These are phyloP conservation scores for Patagioenas fasciata DNA, from an alignment of 2,113 vertebrate genomes.

Conservation along the genomic window DNA sequence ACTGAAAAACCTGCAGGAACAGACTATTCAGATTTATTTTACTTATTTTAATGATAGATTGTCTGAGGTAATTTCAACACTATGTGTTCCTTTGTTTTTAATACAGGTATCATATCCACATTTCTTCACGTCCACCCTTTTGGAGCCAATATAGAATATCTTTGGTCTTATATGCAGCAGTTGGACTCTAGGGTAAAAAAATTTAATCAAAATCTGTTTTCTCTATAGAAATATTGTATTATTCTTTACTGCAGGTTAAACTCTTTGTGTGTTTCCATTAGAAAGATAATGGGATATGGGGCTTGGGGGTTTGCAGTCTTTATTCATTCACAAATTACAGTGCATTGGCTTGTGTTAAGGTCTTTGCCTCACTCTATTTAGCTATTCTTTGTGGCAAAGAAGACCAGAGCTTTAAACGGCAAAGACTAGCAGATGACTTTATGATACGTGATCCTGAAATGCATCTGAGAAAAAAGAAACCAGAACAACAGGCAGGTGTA, in stretches of 20 bases:
- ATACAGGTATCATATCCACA: conserved; percentile 91
- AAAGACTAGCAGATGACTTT: background rate
- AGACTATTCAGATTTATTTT: background rate
- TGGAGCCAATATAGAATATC: conserved; percentile 95
- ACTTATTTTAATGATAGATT: background rate
- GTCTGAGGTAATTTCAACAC: background rate
- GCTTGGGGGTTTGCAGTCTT: background rate
- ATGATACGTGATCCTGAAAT: background rate
- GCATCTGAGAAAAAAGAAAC: background rate
- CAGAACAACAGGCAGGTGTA: background rate
- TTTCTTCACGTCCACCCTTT: conserved; percentile 98
- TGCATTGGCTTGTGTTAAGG: background rate
- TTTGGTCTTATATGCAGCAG: conserved; percentile 96
- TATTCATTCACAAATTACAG: conserved; percentile 21
- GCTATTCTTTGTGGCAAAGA: conserved; percentile 23
- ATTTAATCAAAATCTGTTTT: conserved; percentile 41
- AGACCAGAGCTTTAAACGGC: conserved; percentile 7
- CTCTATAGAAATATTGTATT: conserved; percentile 41
- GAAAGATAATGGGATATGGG: conserved; percentile 1
- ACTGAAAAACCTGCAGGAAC: background rate
- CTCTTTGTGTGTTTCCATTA: background rate
- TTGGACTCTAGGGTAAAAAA: conserved; percentile 90
- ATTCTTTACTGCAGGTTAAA: conserved; percentile 38
- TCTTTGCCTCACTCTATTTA: background rate
- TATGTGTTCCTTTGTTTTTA: conserved; percentile 53